phyloP scores from a whole-genome alignment of 2,888 invertebrate species.

The Drosophila tripunctata region DNA sequence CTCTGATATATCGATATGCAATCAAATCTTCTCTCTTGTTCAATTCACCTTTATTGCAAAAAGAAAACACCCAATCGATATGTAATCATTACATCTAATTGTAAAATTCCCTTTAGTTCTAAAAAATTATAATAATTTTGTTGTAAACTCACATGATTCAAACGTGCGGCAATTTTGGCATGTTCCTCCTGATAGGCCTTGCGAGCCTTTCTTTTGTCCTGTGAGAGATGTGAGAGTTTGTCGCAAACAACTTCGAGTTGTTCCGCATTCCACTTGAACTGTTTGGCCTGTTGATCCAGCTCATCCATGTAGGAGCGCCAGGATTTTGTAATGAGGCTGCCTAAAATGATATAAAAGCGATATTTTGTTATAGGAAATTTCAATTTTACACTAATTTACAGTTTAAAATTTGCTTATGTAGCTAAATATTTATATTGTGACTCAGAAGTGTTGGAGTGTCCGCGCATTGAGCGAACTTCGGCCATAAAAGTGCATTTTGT shows the following conservation, averaged over 20 bases:
- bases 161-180: slow-evolving; percentile 91
- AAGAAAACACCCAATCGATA: no score
- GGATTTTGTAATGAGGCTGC: slow-evolving; percentile 88
- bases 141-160: slow-evolving; percentile 90
- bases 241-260: slow-evolving; percentile 93
- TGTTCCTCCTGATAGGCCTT: slow-evolving; percentile 96
- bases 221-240: slow-evolving; percentile 90
- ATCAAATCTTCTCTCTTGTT: no score
- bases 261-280: slow-evolving; percentile 94
- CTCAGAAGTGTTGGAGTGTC: neutral
- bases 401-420: neutral
- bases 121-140: no score
- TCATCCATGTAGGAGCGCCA: slow-evolving; percentile 96
- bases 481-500: neutral
- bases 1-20: no score
- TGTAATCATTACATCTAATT: no score
- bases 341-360: slow-evolving; percentile 75
- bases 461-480: neutral
- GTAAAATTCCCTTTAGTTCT: no score
- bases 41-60: no score
- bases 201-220: slow-evolving; percentile 93
- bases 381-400: neutral
- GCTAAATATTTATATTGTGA: neutral
- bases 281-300: slow-evolving; percentile 92
- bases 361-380: neutral